phyloP scores from a whole-genome alignment of 1,140 invertebrate genomes.

The Cyclina sinensis region DNA sequence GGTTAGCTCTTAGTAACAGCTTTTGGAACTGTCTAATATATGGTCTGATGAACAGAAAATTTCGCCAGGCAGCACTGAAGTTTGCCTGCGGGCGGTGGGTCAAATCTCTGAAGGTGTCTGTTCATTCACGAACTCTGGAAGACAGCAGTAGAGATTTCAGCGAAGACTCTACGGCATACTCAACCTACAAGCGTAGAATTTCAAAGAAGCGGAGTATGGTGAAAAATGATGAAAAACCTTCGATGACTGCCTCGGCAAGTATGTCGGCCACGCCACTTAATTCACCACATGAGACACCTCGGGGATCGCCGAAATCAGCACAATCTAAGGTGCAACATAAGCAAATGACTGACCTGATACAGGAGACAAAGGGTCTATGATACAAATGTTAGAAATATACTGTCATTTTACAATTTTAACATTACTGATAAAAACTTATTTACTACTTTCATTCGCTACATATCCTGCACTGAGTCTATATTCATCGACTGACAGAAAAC shows the following conservation, averaged over 20 bases:
- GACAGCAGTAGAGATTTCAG: not conserved
- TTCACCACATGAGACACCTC: not conserved
- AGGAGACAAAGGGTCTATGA: not conserved
- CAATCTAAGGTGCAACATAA: not conserved
- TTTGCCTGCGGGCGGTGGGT: conserved; percentile 38
- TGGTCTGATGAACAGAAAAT: conserved; percentile 64
- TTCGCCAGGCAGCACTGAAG: conserved; percentile 56
- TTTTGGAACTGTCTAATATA: conserved; percentile 73
- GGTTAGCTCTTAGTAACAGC: conserved; percentile 73
- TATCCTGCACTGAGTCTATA: too few relatives aligned
- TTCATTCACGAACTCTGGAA: not conserved
- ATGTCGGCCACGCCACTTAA: not conserved
- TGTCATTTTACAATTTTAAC: too few relatives aligned
- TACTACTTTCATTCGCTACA: too few relatives aligned
- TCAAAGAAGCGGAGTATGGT: not conserved
- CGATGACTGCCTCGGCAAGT: not conserved
- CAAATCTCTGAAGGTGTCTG: conserved; percentile 18
- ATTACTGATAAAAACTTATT: too few relatives aligned
- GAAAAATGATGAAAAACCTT: not conserved
- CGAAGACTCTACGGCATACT: conserved; percentile 8
- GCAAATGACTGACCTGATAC: not conserved
- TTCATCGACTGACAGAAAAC: too few relatives aligned
- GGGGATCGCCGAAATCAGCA: not conserved
- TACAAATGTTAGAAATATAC: not conserved
- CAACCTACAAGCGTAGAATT: conserved; percentile 30